These are phyloP conservation scores for Muricea muricata DNA, from an alignment of 92 coral and sea anemone species.

Conservation along the genomic window DNA sequence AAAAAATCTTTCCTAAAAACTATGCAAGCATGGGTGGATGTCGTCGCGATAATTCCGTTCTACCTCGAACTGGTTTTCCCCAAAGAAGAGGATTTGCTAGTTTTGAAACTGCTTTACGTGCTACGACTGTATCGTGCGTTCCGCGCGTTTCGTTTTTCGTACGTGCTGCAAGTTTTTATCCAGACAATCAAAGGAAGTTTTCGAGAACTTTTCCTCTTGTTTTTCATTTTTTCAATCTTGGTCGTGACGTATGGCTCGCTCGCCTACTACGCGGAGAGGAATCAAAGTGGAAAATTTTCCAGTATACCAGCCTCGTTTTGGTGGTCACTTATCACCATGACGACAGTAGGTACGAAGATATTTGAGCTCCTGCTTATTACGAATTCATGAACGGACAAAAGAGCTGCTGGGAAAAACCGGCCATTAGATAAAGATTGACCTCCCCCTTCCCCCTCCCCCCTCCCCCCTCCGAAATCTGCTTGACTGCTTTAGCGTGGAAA, in stretches of 20 bases:
- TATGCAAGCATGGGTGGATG: slow-evolving; percentile 91
- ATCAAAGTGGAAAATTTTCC: slow-evolving; percentile 70
- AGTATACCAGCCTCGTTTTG: slow-evolving; percentile 96
- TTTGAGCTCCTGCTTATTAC: too few species aligned
- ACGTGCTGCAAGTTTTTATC: slow-evolving; percentile 97
- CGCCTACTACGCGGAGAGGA: slow-evolving; percentile 90
- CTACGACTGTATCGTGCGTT: slow-evolving; percentile 92
- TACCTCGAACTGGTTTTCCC: slow-evolving; percentile 78
- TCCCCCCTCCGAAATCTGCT: too few species aligned
- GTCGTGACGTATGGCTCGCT: slow-evolving; percentile 91
- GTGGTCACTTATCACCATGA: slow-evolving; percentile 99
- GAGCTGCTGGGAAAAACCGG: too few species aligned
- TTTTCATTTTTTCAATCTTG: slow-evolving; percentile 82
- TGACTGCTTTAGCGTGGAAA: too few species aligned
- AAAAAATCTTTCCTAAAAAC: slow-evolving; percentile 72
- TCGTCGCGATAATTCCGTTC: slow-evolving; percentile 88
- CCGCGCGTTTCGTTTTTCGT: slow-evolving; percentile 91
- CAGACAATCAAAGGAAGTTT: slow-evolving; percentile 95
- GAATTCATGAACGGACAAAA: too few species aligned
- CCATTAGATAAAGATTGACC: too few species aligned
- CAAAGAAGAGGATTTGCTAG: slow-evolving; percentile 67
- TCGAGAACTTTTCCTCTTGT: slow-evolving; percentile 88
- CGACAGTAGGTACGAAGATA: slow-evolving; percentile 67
- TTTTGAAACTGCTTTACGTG: slow-evolving; percentile 85
- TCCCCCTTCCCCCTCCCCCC: too few species aligned